A percentile compares a stretch with the other conserved stretches of the same genome.
phyloP scores from a whole-genome alignment of 2,113 vertebrate species.

The Calyptomena viridis region DNA sequence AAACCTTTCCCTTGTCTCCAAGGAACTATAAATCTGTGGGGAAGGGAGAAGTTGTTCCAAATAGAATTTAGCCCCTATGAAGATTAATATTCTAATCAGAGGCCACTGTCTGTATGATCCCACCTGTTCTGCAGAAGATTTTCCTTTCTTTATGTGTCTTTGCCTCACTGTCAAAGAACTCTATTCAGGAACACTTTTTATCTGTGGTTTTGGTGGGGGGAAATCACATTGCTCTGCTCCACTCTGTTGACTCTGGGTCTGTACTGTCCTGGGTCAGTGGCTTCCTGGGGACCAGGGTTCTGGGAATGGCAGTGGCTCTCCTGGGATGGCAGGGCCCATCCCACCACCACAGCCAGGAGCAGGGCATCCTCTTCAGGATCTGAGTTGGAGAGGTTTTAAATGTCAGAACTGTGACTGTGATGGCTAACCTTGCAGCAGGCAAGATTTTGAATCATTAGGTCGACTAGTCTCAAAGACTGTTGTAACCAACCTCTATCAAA shows the following conservation, averaged over 20 bases:
- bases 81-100: not conserved
- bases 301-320: accelerated
- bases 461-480: not conserved
- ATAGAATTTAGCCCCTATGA: not conserved
- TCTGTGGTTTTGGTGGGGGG: not conserved
- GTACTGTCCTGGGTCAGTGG: not conserved
- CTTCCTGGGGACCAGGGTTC: not conserved
- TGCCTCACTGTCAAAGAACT: not conserved
- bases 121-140: not conserved
- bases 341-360: not conserved
- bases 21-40: not conserved
- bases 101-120: not conserved
- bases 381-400: not conserved
- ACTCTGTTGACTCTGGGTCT: not conserved
- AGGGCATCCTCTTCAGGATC: not conserved
- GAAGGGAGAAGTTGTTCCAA: not conserved
- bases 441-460: not conserved
- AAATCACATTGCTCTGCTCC: not conserved
- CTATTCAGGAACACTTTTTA: not conserved
- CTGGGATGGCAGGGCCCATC: not conserved
- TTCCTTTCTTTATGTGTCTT: not conserved
- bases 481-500: not conserved
- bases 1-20: not conserved
- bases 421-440: not conserved
- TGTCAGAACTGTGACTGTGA: not conserved